Percentiles rank a stretch among this genome's conserved stretches.
phyloP scores from a whole-genome alignment of 2,797 vertebrate genomes.

The Bovichtus variegatus region DNA sequence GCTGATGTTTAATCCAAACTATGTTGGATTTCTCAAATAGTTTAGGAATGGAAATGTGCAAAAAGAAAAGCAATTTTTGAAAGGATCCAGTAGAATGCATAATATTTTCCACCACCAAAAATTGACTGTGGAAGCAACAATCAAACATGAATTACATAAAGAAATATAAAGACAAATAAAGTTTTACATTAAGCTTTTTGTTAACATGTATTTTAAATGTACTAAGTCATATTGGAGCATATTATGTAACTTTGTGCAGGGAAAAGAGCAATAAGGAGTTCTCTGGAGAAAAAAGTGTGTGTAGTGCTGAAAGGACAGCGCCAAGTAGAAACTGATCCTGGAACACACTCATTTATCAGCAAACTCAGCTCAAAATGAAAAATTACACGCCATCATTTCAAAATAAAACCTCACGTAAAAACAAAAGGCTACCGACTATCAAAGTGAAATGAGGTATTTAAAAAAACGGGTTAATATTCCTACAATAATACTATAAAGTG shows the following conservation, averaged over 20 bases:
- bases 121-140: neutral
- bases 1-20: slow-evolving; percentile 68
- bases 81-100: neutral
- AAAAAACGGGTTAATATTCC: neutral
- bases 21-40: slow-evolving; percentile 25
- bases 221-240: neutral
- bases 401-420: neutral
- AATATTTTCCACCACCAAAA: neutral
- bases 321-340: slow-evolving; percentile 2
- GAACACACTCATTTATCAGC: neutral
- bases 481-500: neutral
- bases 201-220: neutral
- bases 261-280: neutral
- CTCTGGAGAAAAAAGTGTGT: neutral
- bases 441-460: neutral
- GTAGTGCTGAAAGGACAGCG: slow-evolving; percentile 45
- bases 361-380: neutral
- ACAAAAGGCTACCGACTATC: neutral
- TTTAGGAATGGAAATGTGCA: slow-evolving; percentile 13
- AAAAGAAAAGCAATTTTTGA: neutral
- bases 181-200: neutral
- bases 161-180: neutral
- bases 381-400: neutral
- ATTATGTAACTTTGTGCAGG: neutral
- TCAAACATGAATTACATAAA: neutral